These are phyloP conservation scores for Cyclopterus lumpus DNA, from an alignment of 2,797 vertebrate genomes.

Conservation along the genomic window DNA sequence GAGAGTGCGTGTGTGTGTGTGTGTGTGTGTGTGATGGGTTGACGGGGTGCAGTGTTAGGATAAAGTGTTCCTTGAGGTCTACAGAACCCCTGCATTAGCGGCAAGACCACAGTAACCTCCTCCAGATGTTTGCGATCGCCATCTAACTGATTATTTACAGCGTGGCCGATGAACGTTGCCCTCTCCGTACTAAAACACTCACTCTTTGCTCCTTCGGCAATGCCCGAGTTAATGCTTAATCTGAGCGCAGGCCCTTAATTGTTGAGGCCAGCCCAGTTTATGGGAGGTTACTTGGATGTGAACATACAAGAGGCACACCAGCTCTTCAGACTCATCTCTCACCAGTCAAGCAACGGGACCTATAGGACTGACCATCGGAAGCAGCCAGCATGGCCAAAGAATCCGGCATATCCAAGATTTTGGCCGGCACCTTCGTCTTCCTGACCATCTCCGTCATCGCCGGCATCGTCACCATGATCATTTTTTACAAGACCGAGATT, in stretches of 20 bases:
- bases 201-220: slow-evolving; percentile 65
- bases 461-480: slow-evolving; percentile 84
- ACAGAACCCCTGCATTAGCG: slow-evolving; percentile 59
- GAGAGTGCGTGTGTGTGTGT: slow-evolving; percentile 13
- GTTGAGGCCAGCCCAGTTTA: slow-evolving; percentile 67
- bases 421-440: slow-evolving; percentile 77
- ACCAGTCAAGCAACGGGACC: slow-evolving; percentile 1
- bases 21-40: slow-evolving; percentile 35
- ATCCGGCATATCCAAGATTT: slow-evolving; percentile 80
- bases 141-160: slow-evolving; percentile 58
- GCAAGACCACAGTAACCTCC: slow-evolving; percentile 64
- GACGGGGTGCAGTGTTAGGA: slow-evolving; percentile 36
- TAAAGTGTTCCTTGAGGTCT: slow-evolving; percentile 57
- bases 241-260: slow-evolving; percentile 51
- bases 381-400: slow-evolving; percentile 83
- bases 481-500: slow-evolving; percentile 79
- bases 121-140: slow-evolving; percentile 76
- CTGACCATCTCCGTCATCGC: slow-evolving; percentile 76
- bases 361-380: slow-evolving; percentile 26
- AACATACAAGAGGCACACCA: slow-evolving; percentile 29
- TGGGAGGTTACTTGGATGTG: slow-evolving; percentile 53
- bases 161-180: slow-evolving; percentile 47
- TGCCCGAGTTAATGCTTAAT: slow-evolving; percentile 82
- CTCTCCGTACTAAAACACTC: slow-evolving; percentile 40
- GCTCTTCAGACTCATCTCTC: slow-evolving; percentile 27